Percentiles rank a stretch among this genome's conserved stretches.
These are phyloP conservation scores for Pristionchus fissidentatus DNA, from an alignment of 2,888 invertebrate genomes.

Conservation along the genomic window DNA sequence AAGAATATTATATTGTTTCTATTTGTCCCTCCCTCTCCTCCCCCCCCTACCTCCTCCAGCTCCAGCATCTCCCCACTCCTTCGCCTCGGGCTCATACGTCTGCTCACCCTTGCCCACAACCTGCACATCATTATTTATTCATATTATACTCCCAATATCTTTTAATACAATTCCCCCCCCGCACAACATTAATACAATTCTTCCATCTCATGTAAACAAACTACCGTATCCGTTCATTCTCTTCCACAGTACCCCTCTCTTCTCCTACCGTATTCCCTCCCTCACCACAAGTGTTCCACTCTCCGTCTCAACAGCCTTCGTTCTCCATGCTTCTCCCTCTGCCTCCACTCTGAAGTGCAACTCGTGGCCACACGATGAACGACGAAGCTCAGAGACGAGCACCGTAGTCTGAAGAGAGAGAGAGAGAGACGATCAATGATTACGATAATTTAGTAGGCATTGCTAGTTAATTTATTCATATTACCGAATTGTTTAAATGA, in stretches of 20 bases:
- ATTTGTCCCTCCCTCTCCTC: too few species aligned
- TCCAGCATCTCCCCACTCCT: slow-evolving; percentile 31
- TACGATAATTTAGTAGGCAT: neutral
- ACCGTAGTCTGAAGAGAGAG: neutral
- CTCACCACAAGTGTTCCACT: slow-evolving; percentile 44
- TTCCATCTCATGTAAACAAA: neutral
- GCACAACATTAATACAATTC: neutral
- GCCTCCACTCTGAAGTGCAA: slow-evolving; percentile 64
- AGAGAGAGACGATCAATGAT: neutral
- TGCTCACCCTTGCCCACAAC: slow-evolving; percentile 62
- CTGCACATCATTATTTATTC: slow-evolving; percentile 43
- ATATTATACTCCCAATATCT: neutral
- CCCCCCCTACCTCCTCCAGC: slow-evolving; percentile 33
- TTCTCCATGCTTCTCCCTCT: slow-evolving; percentile 66
- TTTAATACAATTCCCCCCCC: neutral
- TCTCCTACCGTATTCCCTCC: neutral
- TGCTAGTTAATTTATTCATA: neutral
- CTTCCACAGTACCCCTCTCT: neutral
- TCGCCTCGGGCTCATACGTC: slow-evolving; percentile 52
- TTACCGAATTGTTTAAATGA: neutral
- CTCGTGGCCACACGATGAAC: slow-evolving; percentile 48
- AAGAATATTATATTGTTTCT: too few species aligned
- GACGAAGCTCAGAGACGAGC: neutral
- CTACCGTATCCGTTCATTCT: slow-evolving; percentile 7
- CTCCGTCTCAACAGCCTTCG: slow-evolving; percentile 62